Evolutionary conservation across 2,113 vertebrate genomes (phyloP).

Genomic region (Podiceps cristatus): DNA sequence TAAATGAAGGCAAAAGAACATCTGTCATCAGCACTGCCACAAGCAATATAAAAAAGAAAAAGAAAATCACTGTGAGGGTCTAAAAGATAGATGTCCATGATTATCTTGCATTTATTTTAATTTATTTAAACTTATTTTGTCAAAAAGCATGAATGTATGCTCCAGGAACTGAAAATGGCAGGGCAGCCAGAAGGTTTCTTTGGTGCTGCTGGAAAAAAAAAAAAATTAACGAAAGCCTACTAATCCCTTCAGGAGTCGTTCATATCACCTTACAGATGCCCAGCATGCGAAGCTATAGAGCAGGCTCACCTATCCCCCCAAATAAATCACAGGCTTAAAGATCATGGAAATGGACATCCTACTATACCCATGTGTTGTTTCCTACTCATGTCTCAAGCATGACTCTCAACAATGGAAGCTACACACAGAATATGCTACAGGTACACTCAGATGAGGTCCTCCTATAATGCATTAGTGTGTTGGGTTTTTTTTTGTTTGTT

Average conservation of each 20-base stretch:
- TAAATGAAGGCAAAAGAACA: background rate
- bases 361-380: background rate
- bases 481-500: background rate
- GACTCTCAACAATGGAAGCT: background rate
- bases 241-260: background rate
- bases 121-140: background rate
- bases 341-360: background rate
- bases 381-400: background rate
- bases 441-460: background rate
- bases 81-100: background rate
- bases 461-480: background rate
- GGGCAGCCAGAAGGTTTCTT: background rate
- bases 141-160: background rate
- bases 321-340: background rate
- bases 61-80: background rate
- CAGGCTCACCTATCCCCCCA: background rate
- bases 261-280: background rate
- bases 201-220: background rate
- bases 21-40: background rate
- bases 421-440: background rate
- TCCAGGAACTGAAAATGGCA: background rate
- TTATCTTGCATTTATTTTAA: background rate
- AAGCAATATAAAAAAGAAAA: background rate
- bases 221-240: background rate
- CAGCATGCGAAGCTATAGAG: background rate